Conservation (phyloP, 1,140 invertebrate genomes). For the Pseudachorutes palmiensis region DNA sequence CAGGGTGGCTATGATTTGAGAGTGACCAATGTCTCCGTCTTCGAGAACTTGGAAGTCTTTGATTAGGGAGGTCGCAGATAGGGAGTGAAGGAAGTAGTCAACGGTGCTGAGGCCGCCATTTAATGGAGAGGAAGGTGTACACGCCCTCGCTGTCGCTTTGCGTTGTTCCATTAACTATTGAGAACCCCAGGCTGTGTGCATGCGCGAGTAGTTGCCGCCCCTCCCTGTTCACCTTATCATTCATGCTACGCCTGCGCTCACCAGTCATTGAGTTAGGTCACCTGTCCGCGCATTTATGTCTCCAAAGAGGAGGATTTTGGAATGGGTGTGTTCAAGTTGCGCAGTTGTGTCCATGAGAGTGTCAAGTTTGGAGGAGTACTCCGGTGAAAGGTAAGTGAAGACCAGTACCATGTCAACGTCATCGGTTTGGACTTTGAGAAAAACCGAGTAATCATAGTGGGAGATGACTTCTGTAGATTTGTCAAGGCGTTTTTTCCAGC, state of each 20-base stretch:
- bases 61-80: too few species aligned
- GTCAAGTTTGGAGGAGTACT: background rate
- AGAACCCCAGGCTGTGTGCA: background rate
- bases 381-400: background rate
- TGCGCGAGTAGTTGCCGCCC: background rate
- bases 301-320: background rate
- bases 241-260: background rate
- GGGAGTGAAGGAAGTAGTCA: too few species aligned
- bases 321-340: background rate
- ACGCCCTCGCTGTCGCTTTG: background rate
- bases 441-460: background rate
- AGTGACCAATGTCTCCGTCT: too few species aligned
- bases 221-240: background rate
- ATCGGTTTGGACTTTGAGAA: background rate
- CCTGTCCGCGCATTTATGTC: background rate
- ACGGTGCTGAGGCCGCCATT: too few species aligned
- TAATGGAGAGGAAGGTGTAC: too few species aligned
- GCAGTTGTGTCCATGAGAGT: background rate
- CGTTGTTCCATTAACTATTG: background rate
- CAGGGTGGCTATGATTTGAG: too few species aligned
- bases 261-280: background rate
- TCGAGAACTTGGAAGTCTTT: too few species aligned
- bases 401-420: background rate
- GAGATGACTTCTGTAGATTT: background rate
- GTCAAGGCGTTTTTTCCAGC: background rate